Evolutionary conservation across 1,140 invertebrate species (phyloP), one percentile per base, ranked within the genome.

Genomic region (Meloidogyne exigua): DNA sequence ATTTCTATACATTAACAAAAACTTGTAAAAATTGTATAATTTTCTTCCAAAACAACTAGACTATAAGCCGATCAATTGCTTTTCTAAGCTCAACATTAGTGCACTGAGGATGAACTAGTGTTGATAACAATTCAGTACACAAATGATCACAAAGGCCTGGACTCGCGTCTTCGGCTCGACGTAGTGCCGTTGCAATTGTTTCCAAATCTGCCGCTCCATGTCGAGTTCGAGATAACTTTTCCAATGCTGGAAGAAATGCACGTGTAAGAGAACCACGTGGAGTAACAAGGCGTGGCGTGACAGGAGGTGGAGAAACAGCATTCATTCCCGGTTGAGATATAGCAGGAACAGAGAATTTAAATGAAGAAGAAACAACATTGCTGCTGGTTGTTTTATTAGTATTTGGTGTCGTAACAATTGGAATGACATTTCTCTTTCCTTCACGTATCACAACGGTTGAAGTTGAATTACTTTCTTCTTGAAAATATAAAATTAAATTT

Each of bases 91-190:
- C 80, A 7, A 39, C 71, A 44, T 79, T 75, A 23, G 73, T 75
- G 18, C 80, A 68, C 25, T 82, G 79, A 7, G 85, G 84, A 72
- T 78, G 68, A n/a, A 85, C 82, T 36, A 86, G 28, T 36, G 80
- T 81, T n/a, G 83, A 79, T 21, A 87, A 32, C 36, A 87, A 64
- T 74, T 87, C 85, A 11, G 81, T 82, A 18, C 87, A 62, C 12
- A 87, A 57, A 42, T 85, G 76, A 75, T 87, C 85, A 71, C 86
- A 87, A 21, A 87, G 66, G 7, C 85, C 85, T 1, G 85, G 85
- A 67, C 81, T 80, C 9, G 75, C 72, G 36, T 44, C 23, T 77
- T 87, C 85, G 0, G 85, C 85, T 28, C 77, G 79, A 62, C 76
- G 42, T 18, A 87, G 71, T 10, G 84, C 84, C 15, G 66, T 69